phyloP scores from a whole-genome alignment of 2,888 invertebrate species.

The Amiota mariae region DNA sequence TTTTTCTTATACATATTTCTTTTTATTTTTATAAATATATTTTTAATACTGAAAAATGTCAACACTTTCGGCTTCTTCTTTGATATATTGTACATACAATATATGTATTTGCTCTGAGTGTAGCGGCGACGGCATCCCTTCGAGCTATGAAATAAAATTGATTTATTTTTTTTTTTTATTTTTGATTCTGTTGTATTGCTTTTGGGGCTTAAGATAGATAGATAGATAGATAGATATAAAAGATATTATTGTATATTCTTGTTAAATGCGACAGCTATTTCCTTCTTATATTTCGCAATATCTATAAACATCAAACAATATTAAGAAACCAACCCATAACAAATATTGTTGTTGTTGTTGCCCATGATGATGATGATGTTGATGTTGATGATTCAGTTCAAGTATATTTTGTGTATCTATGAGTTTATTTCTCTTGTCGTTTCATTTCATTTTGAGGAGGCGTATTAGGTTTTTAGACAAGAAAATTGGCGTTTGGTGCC shows the following conservation, averaged over 20 bases:
- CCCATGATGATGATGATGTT: background rate
- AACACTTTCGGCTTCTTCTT: constrained; percentile 23
- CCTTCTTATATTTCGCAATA: background rate
- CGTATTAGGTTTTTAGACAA: too few species aligned
- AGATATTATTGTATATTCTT: background rate
- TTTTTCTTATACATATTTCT: background rate
- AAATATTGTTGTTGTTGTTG: background rate
- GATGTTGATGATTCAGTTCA: constrained; percentile 38
- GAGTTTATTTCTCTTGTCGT: constrained; percentile 30
- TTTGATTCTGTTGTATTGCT: constrained; percentile 2
- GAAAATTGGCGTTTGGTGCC: too few species aligned
- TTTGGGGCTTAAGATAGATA: constrained; percentile 13
- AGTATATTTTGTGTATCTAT: constrained; percentile 35
- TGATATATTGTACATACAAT: too few species aligned
- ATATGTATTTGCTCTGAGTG: background rate
- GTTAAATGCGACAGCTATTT: constrained; percentile 22
- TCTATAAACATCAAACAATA: too few species aligned
- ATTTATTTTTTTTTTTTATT: too few species aligned
- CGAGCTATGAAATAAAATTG: background rate
- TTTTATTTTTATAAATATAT: constrained; percentile 21
- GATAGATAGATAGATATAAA: background rate
- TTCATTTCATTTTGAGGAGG: too few species aligned
- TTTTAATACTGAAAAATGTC: constrained; percentile 38
- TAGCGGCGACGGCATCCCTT: background rate
- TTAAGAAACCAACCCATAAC: too few species aligned